Conservation (phyloP, 2,113 vertebrate genomes). For the Phoxinus phoxinus region DNA sequence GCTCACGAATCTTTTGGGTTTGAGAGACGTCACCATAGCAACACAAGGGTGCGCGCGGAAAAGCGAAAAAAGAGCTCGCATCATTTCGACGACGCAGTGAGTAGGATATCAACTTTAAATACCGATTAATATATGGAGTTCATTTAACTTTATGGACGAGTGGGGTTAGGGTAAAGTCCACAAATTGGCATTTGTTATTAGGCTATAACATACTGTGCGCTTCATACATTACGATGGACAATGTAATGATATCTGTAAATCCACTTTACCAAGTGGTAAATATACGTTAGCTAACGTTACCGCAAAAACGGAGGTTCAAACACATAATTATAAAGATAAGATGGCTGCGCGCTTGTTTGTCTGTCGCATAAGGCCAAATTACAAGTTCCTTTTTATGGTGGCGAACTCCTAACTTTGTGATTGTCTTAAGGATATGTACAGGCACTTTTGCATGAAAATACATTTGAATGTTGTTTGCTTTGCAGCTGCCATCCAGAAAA, state of each 20-base stretch:
- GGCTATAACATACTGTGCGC: too few relatives aligned
- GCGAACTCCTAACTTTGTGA: neutral
- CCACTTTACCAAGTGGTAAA: too few relatives aligned
- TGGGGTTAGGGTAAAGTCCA: neutral
- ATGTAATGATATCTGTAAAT: too few relatives aligned
- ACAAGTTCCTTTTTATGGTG: neutral
- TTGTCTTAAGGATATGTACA: neutral
- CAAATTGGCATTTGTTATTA: neutral
- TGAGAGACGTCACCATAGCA: conserved; percentile 1
- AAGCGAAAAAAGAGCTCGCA: too few relatives aligned
- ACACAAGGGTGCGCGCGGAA: neutral
- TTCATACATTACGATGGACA: too few relatives aligned
- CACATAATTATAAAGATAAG: too few relatives aligned
- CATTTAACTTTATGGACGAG: neutral
- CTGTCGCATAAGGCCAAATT: too few relatives aligned
- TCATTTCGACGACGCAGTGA: neutral
- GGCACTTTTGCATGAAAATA: neutral
- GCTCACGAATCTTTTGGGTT: neutral
- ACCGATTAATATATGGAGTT: neutral
- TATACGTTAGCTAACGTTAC: too few relatives aligned
- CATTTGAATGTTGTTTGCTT: neutral
- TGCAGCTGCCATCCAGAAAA: neutral
- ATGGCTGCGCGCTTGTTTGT: too few relatives aligned
- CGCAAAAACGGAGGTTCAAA: too few relatives aligned
- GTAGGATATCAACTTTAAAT: neutral